A percentile compares a stretch with the other conserved stretches of the same genome.
Evolutionary conservation across 2,888 invertebrate species (phyloP).

Genomic region (Toxonevra muliebris): DNA sequence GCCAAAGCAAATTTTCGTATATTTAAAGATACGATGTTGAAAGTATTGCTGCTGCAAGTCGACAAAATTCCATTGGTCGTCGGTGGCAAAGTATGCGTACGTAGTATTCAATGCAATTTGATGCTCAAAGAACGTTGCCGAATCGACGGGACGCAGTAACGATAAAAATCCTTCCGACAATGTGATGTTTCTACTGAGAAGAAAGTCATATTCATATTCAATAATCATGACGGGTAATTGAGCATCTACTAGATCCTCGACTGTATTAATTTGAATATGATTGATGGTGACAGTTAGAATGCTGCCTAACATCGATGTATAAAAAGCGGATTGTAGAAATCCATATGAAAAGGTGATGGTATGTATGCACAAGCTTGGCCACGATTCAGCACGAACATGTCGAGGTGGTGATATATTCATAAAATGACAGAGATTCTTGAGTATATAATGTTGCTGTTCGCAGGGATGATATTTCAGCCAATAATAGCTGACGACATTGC

Average conservation of each 20-base stretch:
- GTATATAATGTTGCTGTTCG: conserved; percentile 1
- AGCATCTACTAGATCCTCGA: conserved; percentile 50
- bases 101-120: conserved; percentile 42
- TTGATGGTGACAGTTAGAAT: conserved; percentile 54
- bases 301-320: conserved; percentile 54
- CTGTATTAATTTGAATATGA: conserved; percentile 51
- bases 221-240: conserved; percentile 54
- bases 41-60: conserved; percentile 49
- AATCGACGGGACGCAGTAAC: conserved; percentile 48
- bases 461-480: background rate
- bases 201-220: conserved; percentile 54
- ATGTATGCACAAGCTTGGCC: conserved; percentile 28
- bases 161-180: conserved; percentile 41
- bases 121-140: conserved; percentile 47
- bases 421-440: conserved; percentile 47
- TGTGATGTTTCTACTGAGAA: conserved; percentile 35
- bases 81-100: conserved; percentile 53
- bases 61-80: conserved; percentile 54
- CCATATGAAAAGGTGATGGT: conserved; percentile 49
- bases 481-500: background rate
- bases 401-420: conserved; percentile 43
- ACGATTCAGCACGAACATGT: background rate
- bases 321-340: conserved; percentile 50
- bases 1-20: conserved; percentile 55
- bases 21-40: conserved; percentile 47